These are phyloP conservation scores for Coenonympha glycerion DNA, from an alignment of 2,888 invertebrate species.

Conservation along the genomic window DNA sequence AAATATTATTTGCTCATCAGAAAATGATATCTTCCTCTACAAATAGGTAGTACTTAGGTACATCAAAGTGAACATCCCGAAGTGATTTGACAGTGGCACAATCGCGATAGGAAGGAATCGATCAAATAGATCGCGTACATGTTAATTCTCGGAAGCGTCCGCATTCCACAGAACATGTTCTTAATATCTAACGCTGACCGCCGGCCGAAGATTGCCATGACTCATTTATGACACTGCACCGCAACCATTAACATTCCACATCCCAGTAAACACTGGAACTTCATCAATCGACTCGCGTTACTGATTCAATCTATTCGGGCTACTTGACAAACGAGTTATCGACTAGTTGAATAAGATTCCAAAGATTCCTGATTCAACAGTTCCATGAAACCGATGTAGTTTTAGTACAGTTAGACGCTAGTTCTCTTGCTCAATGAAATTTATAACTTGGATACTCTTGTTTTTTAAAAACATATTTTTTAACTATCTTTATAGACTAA, in stretches of 20 bases:
- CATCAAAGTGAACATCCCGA: conserved; percentile 20
- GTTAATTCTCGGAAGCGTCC: conserved; percentile 60
- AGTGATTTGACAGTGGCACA: conserved; percentile 33
- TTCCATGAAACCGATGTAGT: conserved; percentile 2
- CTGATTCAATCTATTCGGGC: conserved; percentile 38
- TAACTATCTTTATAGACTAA: no score
- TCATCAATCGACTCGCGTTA: conserved; percentile 39
- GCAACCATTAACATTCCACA: conserved; percentile 61
- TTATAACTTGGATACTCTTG: no score
- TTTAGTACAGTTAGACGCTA: conserved; percentile 5
- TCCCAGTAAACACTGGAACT: conserved; percentile 43
- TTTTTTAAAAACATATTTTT: no score
- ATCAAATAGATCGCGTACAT: conserved; percentile 43
- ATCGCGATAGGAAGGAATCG: conserved; percentile 34
- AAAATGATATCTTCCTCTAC: conserved; percentile 8
- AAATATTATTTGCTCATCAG: no score
- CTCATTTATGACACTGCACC: conserved; percentile 65
- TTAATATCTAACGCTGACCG: conserved; percentile 48
- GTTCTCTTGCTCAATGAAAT: background rate
- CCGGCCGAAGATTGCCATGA: conserved; percentile 45
- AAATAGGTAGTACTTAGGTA: conserved; percentile 11
- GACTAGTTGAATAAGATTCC: conserved; percentile 35
- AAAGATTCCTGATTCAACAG: conserved; percentile 19
- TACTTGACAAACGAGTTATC: conserved; percentile 45
- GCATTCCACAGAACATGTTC: conserved; percentile 68